Conservation (phyloP, 2,797 vertebrate species). For the Melanotaenia parkinsoni region DNA sequence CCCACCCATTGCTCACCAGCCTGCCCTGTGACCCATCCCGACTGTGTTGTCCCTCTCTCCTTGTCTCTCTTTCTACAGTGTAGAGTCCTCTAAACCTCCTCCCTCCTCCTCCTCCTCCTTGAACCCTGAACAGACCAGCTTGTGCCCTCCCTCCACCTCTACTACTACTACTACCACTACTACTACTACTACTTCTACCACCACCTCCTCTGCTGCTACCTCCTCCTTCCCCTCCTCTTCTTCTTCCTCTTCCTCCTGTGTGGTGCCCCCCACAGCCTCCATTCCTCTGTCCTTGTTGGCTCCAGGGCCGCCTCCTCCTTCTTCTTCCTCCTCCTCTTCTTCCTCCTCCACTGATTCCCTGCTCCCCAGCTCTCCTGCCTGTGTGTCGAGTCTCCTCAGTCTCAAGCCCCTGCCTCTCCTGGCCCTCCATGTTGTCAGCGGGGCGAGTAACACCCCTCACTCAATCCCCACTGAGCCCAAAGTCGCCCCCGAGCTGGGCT, state of each 20-base stretch:
- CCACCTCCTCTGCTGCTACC: slow-evolving; percentile 87
- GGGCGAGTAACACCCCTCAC: slow-evolving; percentile 74
- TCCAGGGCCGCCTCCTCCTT: slow-evolving; percentile 87
- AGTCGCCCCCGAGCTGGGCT: slow-evolving; percentile 82
- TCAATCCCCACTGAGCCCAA: slow-evolving; percentile 84
- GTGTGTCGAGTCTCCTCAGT: slow-evolving; percentile 97
- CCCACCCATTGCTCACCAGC: slow-evolving; percentile 73
- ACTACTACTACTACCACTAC: slow-evolving; percentile 78
- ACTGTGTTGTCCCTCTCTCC: slow-evolving; percentile 85
- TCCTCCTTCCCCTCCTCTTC: slow-evolving; percentile 78
- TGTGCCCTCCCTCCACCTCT: slow-evolving; percentile 88
- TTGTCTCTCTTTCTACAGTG: slow-evolving; percentile 92
- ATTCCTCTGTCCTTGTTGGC: slow-evolving; percentile 90
- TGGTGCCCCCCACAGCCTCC: slow-evolving; percentile 88
- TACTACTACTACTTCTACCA: slow-evolving; percentile 73
- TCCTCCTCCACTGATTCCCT: slow-evolving; percentile 91
- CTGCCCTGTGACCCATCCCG: slow-evolving; percentile 84
- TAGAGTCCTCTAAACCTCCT: slow-evolving; percentile 99
- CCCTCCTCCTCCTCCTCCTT: slow-evolving; percentile 92
- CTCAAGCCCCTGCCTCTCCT: slow-evolving; percentile 98
- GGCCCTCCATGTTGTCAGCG: slow-evolving; percentile 95
- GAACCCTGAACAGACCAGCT: slow-evolving; percentile 96
- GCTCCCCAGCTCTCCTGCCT: slow-evolving; percentile 92
- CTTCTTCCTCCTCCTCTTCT: slow-evolving; percentile 88
- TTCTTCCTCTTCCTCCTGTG: slow-evolving; percentile 87